These are phyloP conservation scores for Junco hyemalis DNA, from an alignment of 2,113 vertebrate species.

Conservation along the genomic window DNA sequence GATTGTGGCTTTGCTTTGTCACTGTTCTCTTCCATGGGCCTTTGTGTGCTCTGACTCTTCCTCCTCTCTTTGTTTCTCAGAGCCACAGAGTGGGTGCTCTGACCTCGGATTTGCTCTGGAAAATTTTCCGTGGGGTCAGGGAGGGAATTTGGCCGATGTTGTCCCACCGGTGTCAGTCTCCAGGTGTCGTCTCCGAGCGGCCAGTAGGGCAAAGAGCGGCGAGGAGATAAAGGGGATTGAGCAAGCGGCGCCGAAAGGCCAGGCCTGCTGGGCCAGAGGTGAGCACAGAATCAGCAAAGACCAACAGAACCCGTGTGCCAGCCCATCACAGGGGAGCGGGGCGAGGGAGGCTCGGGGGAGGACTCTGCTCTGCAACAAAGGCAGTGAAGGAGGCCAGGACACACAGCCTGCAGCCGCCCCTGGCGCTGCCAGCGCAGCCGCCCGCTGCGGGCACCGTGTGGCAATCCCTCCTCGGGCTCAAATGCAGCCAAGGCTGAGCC, in stretches of 20 bases:
- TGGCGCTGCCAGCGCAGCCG: neutral
- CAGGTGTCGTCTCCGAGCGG: constrained; percentile 34
- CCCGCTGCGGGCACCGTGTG: neutral
- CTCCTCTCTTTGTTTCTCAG: neutral
- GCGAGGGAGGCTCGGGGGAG: neutral
- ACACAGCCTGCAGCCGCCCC: neutral
- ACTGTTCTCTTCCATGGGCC: rapidly evolving
- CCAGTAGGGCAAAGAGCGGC: constrained; percentile 63
- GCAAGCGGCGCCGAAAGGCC: constrained; percentile 32
- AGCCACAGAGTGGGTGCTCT: neutral
- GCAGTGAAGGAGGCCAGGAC: neutral
- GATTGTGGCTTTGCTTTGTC: neutral
- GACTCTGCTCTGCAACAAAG: neutral
- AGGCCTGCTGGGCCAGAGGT: constrained; percentile 55
- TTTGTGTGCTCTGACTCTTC: neutral
- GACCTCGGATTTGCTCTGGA: constrained; percentile 27
- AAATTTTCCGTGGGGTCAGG: neutral
- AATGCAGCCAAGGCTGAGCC: neutral
- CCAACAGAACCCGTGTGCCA: neutral
- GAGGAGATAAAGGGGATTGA: constrained; percentile 56
- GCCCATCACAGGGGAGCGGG: neutral
- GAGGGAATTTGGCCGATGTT: constrained; percentile 5
- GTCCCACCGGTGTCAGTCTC: constrained; percentile 35
- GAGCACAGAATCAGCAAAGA: constrained; percentile 29
- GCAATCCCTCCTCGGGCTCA: neutral